Conservation (phyloP, 2,113 vertebrate genomes). For the Enhydra lutris region DNA sequence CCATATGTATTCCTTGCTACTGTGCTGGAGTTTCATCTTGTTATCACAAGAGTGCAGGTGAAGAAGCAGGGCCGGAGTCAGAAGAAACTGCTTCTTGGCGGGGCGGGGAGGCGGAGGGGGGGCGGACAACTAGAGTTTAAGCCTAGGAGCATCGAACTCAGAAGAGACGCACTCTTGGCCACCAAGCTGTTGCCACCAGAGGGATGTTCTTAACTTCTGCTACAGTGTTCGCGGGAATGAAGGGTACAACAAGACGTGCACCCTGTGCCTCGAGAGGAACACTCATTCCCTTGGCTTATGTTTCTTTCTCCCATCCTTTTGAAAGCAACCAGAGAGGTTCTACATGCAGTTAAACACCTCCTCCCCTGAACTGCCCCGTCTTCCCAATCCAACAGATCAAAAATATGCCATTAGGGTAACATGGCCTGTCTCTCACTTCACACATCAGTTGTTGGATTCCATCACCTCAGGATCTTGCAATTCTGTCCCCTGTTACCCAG, state of each 20-base stretch:
- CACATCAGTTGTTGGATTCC: not conserved
- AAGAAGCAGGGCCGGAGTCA: not conserved
- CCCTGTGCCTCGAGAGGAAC: not conserved
- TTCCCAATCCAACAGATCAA: not conserved
- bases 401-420: not conserved
- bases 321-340: not conserved
- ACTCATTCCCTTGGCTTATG: not conserved
- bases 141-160: not conserved
- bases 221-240: not conserved
- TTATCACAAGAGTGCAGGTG: not conserved
- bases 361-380: not conserved
- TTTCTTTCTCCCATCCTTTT: not conserved
- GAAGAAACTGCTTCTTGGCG: not conserved
- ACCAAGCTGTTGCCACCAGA: fast-evolving
- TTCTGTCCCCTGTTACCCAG: not conserved
- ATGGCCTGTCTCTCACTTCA: not conserved
- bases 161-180: not conserved
- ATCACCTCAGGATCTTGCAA: not conserved
- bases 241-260: not conserved
- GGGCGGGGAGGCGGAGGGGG: too few relatives aligned
- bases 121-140: not conserved
- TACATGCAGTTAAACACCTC: not conserved
- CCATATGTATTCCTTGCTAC: fast-evolving
- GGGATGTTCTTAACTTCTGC: not conserved
- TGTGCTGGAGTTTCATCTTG: not conserved